Conservation (phyloP, 2,888 invertebrate genomes). For the Anticlea derivata region DNA sequence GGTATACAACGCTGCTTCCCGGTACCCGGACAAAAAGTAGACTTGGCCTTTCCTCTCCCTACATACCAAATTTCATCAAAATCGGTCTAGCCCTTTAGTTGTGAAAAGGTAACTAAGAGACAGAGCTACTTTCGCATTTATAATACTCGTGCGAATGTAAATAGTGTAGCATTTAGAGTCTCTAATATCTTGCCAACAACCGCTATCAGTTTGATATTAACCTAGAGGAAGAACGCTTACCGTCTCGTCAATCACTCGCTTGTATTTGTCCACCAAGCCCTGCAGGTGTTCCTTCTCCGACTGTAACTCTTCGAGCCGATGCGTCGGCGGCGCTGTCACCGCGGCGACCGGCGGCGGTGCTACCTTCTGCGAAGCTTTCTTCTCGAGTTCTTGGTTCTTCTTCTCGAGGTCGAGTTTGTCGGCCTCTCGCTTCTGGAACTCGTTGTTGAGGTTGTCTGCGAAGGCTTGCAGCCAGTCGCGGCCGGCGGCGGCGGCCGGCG, state of each 20-base stretch:
- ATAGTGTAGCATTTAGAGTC: too few species aligned
- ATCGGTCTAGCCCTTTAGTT: too few species aligned
- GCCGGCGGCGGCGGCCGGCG: conserved; percentile 48
- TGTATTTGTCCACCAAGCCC: conserved; percentile 87
- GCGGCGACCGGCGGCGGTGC: conserved; percentile 7
- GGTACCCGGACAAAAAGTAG: too few species aligned
- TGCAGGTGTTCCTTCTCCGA: conserved; percentile 86
- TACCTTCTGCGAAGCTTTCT: conserved; percentile 27
- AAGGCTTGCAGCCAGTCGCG: conserved; percentile 62
- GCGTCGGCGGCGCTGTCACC: conserved; percentile 43
- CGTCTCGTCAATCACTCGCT: conserved; percentile 90
- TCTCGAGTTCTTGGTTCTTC: conserved; percentile 32
- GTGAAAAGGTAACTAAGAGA: too few species aligned
- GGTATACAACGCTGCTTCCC: too few species aligned
- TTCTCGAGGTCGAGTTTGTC: conserved; percentile 39
- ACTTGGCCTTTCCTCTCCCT: too few species aligned
- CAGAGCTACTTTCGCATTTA: too few species aligned
- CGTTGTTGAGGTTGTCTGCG: conserved; percentile 59
- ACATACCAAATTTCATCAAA: too few species aligned
- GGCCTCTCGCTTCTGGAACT: conserved; percentile 44
- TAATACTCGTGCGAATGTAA: too few species aligned
- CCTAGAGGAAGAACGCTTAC: too few species aligned
- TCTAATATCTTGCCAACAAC: too few species aligned
- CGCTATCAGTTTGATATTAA: too few species aligned
- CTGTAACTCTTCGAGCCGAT: conserved; percentile 77